These are phyloP conservation scores for Acanthococcus lagerstroemiae DNA, from an alignment of 2,888 invertebrate species.

Conservation along the genomic window DNA sequence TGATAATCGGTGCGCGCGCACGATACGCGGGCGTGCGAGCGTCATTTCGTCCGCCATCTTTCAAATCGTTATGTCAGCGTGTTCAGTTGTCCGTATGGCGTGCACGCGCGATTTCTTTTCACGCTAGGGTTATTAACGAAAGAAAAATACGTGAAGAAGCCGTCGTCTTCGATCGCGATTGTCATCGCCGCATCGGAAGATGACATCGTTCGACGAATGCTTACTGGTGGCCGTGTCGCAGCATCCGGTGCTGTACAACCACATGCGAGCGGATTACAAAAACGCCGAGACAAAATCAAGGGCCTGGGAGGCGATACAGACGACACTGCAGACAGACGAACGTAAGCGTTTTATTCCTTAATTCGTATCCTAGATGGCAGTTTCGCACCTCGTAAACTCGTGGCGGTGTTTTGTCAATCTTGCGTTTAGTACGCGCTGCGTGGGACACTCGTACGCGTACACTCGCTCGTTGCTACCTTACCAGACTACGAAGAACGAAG, in stretches of 20 bases:
- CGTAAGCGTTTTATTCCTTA: conserved; percentile 6
- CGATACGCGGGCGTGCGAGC: conserved; percentile 12
- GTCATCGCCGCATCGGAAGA: background rate
- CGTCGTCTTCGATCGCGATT: background rate
- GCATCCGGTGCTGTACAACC: conserved; percentile 14
- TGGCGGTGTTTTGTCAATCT: too few species aligned
- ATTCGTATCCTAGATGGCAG: too few species aligned
- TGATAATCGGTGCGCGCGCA: conserved; percentile 18
- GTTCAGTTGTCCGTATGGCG: background rate
- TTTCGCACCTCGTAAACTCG: too few species aligned
- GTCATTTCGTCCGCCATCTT: background rate
- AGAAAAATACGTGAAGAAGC: background rate
- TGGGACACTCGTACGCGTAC: too few species aligned
- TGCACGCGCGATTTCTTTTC: conserved; percentile 11
- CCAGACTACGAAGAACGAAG: too few species aligned
- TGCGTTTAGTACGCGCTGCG: too few species aligned
- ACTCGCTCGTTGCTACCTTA: too few species aligned
- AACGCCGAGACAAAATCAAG: conserved; percentile 8
- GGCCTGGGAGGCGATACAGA: conserved; percentile 10
- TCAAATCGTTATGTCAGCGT: background rate
- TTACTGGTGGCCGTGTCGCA: conserved; percentile 5
- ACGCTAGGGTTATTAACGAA: background rate
- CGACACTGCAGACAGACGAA: conserved; percentile 5
- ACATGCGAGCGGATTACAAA: conserved; percentile 21
- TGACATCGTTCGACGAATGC: conserved; percentile 15